These are phyloP conservation scores for Lophius piscatorius DNA, from an alignment of 2,113 vertebrate genomes.

Conservation along the genomic window DNA sequence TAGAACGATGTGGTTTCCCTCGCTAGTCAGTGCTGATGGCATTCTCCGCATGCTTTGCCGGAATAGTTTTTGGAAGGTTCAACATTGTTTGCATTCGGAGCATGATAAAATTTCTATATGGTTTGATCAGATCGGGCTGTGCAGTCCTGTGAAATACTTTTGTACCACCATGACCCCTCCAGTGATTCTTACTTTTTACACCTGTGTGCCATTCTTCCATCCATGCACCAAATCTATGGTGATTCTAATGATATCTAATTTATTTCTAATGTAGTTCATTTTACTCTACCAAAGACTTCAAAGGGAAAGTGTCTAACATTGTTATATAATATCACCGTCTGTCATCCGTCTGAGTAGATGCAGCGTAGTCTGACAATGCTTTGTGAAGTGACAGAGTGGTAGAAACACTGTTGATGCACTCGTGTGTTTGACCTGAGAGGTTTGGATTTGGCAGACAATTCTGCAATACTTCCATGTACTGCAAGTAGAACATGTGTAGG, in stretches of 20 bases:
- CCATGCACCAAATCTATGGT: constrained; percentile 28
- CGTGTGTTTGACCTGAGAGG: constrained; percentile 39
- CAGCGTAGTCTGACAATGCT: constrained; percentile 53
- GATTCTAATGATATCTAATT: constrained; percentile 5
- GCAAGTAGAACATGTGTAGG: constrained; percentile 61
- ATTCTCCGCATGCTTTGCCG: constrained; percentile 56
- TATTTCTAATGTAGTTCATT: constrained; percentile 40
- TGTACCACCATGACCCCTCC: constrained; percentile 48
- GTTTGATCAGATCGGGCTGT: constrained; percentile 54
- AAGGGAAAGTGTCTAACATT: constrained; percentile 68
- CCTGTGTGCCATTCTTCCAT: constrained; percentile 45
- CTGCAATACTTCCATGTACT: constrained; percentile 60
- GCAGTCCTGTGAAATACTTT: constrained; percentile 63
- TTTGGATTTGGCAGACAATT: constrained; percentile 26
- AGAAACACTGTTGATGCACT: constrained; percentile 62
- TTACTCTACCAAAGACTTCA: constrained; percentile 73
- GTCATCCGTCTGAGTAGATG: constrained; percentile 48
- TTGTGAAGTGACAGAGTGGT: constrained; percentile 62
- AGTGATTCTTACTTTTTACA: constrained; percentile 46
- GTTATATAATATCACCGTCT: constrained; percentile 40
- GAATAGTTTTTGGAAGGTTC: constrained; percentile 25
- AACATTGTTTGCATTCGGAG: constrained; percentile 49
- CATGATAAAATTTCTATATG: constrained; percentile 54
- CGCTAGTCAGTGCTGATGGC: constrained; percentile 15
- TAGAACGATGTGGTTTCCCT: constrained; percentile 8